These are phyloP conservation scores for Mormyrops boulengeri DNA, from an alignment of 2,797 vertebrate genomes.

Conservation along the genomic window DNA sequence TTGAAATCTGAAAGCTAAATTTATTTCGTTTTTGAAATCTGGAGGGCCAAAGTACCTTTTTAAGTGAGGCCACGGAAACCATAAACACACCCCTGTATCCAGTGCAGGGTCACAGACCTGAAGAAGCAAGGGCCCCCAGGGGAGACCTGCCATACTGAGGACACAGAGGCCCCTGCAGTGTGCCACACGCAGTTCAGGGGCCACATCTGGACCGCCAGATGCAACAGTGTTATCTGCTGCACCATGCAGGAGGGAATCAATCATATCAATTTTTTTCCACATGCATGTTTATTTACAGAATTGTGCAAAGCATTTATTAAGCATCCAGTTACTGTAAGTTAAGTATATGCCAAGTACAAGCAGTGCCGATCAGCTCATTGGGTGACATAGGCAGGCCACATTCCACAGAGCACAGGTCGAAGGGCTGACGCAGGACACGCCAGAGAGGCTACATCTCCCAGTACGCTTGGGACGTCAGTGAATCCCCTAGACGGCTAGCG, in stretches of 20 bases:
- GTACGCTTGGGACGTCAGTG: neutral
- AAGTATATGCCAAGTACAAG: neutral
- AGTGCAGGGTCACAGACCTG: neutral
- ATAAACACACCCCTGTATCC: neutral
- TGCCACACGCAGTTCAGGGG: neutral
- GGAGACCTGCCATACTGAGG: neutral
- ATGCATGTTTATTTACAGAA: neutral
- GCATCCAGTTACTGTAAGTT: neutral
- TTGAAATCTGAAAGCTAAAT: neutral
- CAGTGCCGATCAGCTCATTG: neutral
- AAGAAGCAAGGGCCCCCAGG: neutral
- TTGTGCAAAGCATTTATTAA: neutral
- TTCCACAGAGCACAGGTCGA: neutral
- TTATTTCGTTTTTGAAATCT: neutral
- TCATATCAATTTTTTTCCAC: neutral
- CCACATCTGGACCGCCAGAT: neutral
- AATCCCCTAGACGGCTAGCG: neutral
- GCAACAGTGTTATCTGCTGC: neutral
- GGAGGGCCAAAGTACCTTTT: neutral
- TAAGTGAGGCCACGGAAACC: neutral
- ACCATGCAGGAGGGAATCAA: neutral
- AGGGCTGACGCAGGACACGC: neutral
- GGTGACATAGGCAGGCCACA: neutral
- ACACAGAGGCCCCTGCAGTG: neutral
- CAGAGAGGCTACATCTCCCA: neutral